Evolutionary conservation across 1,140 invertebrate genomes (phyloP).

Genomic region (Spodoptera frugiperda): DNA sequence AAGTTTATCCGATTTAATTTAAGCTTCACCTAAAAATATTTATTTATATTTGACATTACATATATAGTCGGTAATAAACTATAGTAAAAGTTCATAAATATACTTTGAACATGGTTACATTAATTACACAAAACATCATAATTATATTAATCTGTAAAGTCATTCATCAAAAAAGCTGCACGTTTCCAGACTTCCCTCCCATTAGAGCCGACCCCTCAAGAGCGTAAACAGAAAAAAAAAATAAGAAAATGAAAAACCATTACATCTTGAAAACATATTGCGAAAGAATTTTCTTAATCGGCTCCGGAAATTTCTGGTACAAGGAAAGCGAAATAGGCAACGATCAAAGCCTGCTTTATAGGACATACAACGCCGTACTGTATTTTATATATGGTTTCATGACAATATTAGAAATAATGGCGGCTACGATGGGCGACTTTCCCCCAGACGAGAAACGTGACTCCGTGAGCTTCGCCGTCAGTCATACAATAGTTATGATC

Average conservation of each 20-base stretch:
- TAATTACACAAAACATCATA: too few species aligned
- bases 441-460: slow-evolving; percentile 75
- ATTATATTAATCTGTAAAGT: too few species aligned
- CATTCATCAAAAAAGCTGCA: neutral
- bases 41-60: too few species aligned
- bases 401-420: slow-evolving; percentile 75
- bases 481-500: slow-evolving; percentile 75
- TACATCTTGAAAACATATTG: slow-evolving; percentile 69
- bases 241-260: slow-evolving; percentile 69
- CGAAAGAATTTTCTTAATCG: slow-evolving; percentile 68
- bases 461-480: slow-evolving; percentile 70
- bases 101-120: too few species aligned
- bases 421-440: slow-evolving; percentile 68
- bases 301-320: slow-evolving; percentile 77
- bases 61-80: too few species aligned
- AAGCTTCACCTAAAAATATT: too few species aligned
- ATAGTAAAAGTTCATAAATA: too few species aligned
- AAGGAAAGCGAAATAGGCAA: slow-evolving; percentile 65
- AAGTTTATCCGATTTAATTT: too few species aligned
- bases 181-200: slow-evolving; percentile 1
- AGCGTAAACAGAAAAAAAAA: neutral
- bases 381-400: slow-evolving; percentile 67
- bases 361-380: slow-evolving; percentile 56
- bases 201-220: neutral
- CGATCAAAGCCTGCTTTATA: slow-evolving; percentile 65